Evolutionary conservation across 2,797 vertebrate species (phyloP).

Genomic region (Danio choprae): DNA sequence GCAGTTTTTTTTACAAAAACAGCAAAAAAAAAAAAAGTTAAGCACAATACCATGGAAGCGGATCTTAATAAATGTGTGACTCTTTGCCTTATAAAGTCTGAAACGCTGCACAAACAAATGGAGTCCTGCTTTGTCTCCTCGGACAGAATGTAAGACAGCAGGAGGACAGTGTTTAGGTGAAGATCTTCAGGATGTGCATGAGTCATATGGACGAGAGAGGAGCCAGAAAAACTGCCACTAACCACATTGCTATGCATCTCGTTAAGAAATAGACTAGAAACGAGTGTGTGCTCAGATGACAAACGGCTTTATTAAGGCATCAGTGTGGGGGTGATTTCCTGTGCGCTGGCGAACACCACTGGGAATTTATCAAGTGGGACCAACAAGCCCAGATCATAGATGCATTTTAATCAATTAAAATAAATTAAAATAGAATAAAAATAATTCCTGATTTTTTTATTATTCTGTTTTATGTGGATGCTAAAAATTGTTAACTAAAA

Average conservation of each 20-base stretch:
- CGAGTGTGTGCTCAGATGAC: neutral
- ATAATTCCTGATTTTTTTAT: too few relatives aligned
- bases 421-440: neutral
- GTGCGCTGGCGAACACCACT: neutral
- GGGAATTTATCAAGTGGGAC: neutral
- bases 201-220: slow-evolving; percentile 39
- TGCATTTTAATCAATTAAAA: neutral
- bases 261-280: slow-evolving; percentile 29
- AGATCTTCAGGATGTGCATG: slow-evolving; percentile 34
- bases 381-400: too few relatives aligned
- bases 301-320: slow-evolving; percentile 19
- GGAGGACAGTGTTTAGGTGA: slow-evolving; percentile 42
- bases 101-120: slow-evolving; percentile 37
- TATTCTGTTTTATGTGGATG: too few relatives aligned
- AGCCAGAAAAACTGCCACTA: slow-evolving; percentile 13
- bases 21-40: too few relatives aligned
- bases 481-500: too few relatives aligned
- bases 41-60: neutral
- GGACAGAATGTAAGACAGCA: slow-evolving; percentile 42
- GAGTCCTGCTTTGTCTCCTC: slow-evolving; percentile 43
- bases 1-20: too few relatives aligned
- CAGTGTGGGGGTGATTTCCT: slow-evolving; percentile 26
- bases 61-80: slow-evolving; percentile 12
- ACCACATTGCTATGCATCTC: slow-evolving; percentile 25
- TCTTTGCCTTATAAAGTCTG: slow-evolving; percentile 51